phyloP scores from a whole-genome alignment of 1,140 invertebrate species.

The Formica selysi region DNA sequence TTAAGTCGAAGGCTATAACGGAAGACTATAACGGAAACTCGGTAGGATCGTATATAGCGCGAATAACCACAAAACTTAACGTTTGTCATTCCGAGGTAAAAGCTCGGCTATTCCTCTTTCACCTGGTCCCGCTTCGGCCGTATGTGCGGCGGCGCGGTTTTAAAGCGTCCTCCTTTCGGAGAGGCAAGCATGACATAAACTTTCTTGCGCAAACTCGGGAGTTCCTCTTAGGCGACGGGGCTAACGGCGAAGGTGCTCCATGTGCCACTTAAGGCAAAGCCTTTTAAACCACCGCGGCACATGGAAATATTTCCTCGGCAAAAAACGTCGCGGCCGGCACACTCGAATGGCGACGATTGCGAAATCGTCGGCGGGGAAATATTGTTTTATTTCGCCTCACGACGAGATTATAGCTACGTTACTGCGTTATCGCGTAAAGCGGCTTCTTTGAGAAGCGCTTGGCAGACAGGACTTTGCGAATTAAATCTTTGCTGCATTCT shows the following conservation, averaged over 20 bases:
- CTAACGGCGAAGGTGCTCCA: constrained; percentile 9
- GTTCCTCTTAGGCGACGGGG: constrained; percentile 41
- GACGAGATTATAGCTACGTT: neutral
- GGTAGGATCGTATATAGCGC: neutral
- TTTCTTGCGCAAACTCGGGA: constrained; percentile 69
- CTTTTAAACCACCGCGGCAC: constrained; percentile 4
- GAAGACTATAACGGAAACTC: neutral
- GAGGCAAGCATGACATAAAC: constrained; percentile 65
- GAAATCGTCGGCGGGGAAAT: neutral
- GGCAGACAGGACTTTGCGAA: constrained; percentile 9
- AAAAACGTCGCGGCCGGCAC: constrained; percentile 18
- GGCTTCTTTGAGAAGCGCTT: constrained; percentile 22
- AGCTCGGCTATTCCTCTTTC: constrained; percentile 62
- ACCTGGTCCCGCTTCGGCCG: neutral
- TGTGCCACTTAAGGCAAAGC: constrained; percentile 6
- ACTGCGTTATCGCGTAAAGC: neutral
- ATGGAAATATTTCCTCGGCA: constrained; percentile 2
- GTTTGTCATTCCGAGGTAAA: constrained; percentile 75
- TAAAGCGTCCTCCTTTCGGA: constrained; percentile 65
- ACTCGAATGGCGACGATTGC: constrained; percentile 6
- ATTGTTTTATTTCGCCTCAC: neutral
- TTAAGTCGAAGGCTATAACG: constrained; percentile 33
- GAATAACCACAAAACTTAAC: constrained; percentile 69
- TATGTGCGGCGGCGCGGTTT: constrained; percentile 24
- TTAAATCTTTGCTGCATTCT: constrained; percentile 23